Evolutionary conservation across 2,888 invertebrate genomes (phyloP), one percentile per base, ranked within the genome.

Genomic region (Luperina testacea): DNA sequence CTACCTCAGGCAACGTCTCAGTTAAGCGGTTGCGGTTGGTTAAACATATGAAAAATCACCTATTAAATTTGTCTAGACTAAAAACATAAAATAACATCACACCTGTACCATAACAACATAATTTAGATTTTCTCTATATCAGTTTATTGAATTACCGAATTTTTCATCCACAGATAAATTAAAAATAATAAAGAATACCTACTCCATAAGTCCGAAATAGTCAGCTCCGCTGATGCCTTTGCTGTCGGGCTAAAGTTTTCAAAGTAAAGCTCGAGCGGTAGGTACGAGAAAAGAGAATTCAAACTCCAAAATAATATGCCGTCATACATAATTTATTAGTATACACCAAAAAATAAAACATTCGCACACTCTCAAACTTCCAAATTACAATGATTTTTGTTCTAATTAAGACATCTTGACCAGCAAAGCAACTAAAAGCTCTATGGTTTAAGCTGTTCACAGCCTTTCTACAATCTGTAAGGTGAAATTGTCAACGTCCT

Each of bases 401-500:
- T 70, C 4, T 51, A 32, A 51, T 13, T 20, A 32, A 15, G 27
- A 13, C 13, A 48, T 48, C 68, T 45, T 68, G 6, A 27, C 11
- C 11, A 20, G 20, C 48, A 48, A 48, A 7, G 6, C 3, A n/a
- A 38, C 6, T 64, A 11, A 27, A 68, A 27, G 42, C 1, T 68
- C n/a, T 51, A 24, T 24, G 1, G 1, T 53, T 42, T 27, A 74
- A 32, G 51, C 27, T n/a, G n/a, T 76, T 75, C n/a, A 61, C 32
- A 48, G 20, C 68, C 81, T 84, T n/a, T 72, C 27, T 48, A 69
- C 73, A 59, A 84, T 51, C 27, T 86, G 82, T 13, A 84, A 17
- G 13, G 75, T 82, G 32, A 78, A 84, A 38, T 86, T 77, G 51
- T 91, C 88, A 0, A 88, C 88, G 48, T 91, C 88, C 63, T 89